These are phyloP conservation scores for Corapipo altera DNA, from an alignment of 2,113 vertebrate species.

Conservation along the genomic window DNA sequence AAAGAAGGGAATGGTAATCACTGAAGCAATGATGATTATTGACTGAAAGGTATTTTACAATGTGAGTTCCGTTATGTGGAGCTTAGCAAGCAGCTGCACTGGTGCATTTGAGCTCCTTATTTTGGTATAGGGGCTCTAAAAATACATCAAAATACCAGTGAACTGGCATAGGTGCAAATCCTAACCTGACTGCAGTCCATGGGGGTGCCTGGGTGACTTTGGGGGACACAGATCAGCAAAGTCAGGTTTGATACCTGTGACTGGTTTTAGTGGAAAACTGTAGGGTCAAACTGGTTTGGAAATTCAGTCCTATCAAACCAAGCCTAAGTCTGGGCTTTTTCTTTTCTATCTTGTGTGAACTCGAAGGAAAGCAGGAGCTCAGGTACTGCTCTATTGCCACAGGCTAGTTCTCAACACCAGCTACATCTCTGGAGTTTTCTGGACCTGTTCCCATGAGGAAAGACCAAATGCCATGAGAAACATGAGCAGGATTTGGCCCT, in stretches of 20 bases:
- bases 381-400: neutral
- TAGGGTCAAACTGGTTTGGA: neutral
- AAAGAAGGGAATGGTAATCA: slow-evolving; percentile 56
- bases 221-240: accelerated
- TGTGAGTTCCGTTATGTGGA: slow-evolving; percentile 21
- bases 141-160: neutral
- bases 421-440: neutral
- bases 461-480: neutral
- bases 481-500: slow-evolving; percentile 1
- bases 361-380: neutral
- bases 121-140: neutral
- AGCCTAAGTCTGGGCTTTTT: neutral
- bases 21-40: slow-evolving; percentile 60
- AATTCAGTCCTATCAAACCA: neutral
- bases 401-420: accelerated
- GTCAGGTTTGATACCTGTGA: neutral
- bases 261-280: neutral
- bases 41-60: slow-evolving; percentile 67
- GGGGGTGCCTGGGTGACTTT: neutral
- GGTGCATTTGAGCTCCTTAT: neutral
- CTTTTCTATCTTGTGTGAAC: neutral
- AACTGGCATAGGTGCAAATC: neutral
- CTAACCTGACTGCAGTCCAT: accelerated
- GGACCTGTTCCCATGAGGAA: neutral
- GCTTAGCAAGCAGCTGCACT: slow-evolving; percentile 41